Evolutionary conservation across 2,797 vertebrate species (phyloP).

Genomic region (Pterois miles): DNA sequence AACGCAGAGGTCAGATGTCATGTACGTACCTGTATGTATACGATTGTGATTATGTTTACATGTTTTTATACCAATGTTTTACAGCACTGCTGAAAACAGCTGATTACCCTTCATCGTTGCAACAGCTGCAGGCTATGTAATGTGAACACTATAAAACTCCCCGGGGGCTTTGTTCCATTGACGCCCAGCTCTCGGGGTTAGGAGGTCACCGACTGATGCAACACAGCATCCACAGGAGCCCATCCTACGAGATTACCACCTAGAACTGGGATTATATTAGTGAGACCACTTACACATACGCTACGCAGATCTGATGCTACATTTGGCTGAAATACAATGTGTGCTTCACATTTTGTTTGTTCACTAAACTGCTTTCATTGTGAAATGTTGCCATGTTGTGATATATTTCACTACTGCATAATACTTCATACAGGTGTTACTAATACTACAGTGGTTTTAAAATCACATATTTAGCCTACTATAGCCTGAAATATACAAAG

Average conservation of each 20-base stretch:
- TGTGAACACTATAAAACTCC: background rate
- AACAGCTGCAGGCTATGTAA: background rate
- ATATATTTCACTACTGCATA: background rate
- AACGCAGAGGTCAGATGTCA: too few relatives aligned
- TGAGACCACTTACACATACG: background rate
- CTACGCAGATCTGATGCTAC: background rate
- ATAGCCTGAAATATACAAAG: background rate
- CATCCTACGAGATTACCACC: background rate
- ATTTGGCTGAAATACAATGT: background rate
- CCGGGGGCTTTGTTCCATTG: background rate
- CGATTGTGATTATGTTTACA: too few relatives aligned
- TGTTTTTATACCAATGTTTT: background rate
- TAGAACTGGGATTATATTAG: background rate
- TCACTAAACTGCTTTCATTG: background rate
- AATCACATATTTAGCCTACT: background rate
- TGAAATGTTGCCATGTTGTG: background rate
- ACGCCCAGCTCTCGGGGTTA: background rate
- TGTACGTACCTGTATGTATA: too few relatives aligned
- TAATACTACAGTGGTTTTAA: background rate
- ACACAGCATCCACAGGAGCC: background rate
- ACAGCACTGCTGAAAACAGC: background rate
- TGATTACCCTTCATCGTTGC: background rate
- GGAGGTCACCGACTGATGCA: background rate
- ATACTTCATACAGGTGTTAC: background rate
- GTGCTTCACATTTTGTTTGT: background rate